Evolutionary conservation across 2,888 invertebrate species (phyloP).

Genomic region (Pinctada fucata): DNA sequence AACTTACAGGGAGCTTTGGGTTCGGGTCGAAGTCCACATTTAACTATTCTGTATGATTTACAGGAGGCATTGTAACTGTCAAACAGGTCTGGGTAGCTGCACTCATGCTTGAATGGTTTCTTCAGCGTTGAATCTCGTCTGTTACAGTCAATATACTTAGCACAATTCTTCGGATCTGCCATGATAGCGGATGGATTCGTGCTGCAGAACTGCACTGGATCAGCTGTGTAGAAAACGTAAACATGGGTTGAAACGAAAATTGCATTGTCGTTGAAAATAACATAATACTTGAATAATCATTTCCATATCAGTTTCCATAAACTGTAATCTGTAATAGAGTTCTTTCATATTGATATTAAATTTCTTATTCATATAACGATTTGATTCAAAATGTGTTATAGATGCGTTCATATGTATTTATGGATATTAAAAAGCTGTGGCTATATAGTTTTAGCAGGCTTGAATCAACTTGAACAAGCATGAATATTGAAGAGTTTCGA

Average conservation of each 20-base stretch:
- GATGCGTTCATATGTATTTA: no score
- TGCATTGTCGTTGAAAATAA: no score
- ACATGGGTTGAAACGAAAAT: no score
- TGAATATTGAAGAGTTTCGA: no score
- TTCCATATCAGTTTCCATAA: no score
- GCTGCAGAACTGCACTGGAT: constrained; percentile 50
- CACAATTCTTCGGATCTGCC: constrained; percentile 50
- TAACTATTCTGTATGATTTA: constrained; percentile 48
- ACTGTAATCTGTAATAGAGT: no score
- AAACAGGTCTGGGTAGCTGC: constrained; percentile 56
- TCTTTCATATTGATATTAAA: no score
- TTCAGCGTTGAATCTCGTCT: constrained; percentile 49
- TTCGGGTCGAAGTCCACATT: constrained; percentile 53
- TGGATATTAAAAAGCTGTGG: background rate
- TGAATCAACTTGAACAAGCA: background rate
- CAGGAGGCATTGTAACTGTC: constrained; percentile 50
- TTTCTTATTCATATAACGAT: no score
- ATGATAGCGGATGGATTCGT: constrained; percentile 54
- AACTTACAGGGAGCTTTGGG: constrained; percentile 59
- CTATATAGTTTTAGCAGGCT: background rate
- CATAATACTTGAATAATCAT: no score
- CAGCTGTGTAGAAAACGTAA: constrained; percentile 28
- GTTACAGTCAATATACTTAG: constrained; percentile 54
- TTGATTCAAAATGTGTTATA: no score
- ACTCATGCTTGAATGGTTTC: constrained; percentile 49